Base-by-base conservation (phyloP, 92 coral and sea anemone species). In the Heteractis magnifica region DNA sequence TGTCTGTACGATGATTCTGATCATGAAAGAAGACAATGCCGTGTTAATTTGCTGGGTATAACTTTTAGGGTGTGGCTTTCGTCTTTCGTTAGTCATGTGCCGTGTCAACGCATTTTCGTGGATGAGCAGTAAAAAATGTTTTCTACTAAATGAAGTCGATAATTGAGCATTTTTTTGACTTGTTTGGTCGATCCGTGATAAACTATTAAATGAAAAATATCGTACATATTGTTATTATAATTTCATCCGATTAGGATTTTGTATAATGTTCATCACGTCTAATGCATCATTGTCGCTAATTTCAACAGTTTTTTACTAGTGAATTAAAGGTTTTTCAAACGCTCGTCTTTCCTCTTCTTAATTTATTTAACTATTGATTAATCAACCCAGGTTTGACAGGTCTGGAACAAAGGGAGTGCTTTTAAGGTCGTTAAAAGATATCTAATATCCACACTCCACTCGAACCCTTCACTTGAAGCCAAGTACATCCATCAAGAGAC, bases 1-100 rank as follows among this genome's bases (percentile, higher is more conserved):
- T 91, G 94, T 14, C 85, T 80, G 85, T 91, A 85, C 49, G 94
- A 84, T 75, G 90, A 81, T 79, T 91, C 94, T 91, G 75, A 44
- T 49, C 23, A 5, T 44, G 44, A 59, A 6, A 76, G 15, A 53
- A 51, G 18, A 82, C 15, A 50, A 15, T 79, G n/a, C 5, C 44
- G 12, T n/a, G 20, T 34, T 34, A 34, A 34, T 34, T 34, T 34
- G 44, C 44, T 34, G 44, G 44, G 44, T 34, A 26, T 26, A 34
- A 34, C 44, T 34, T 34, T 34, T 1, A 34, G 44, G 44, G 3
- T 0, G 3, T 34, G 44, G 44, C 3, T 34, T 34, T 34, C 44
- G 44, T 34, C 44, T 34, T 34, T 34, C 44, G 44, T 34, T 34
- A 1, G 2, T 2, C 44, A 34, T 2, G 44, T 34, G 44, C 44